These are phyloP conservation scores for Erpornis zantholeuca DNA, from an alignment of 2,113 vertebrate species.

Conservation along the genomic window DNA sequence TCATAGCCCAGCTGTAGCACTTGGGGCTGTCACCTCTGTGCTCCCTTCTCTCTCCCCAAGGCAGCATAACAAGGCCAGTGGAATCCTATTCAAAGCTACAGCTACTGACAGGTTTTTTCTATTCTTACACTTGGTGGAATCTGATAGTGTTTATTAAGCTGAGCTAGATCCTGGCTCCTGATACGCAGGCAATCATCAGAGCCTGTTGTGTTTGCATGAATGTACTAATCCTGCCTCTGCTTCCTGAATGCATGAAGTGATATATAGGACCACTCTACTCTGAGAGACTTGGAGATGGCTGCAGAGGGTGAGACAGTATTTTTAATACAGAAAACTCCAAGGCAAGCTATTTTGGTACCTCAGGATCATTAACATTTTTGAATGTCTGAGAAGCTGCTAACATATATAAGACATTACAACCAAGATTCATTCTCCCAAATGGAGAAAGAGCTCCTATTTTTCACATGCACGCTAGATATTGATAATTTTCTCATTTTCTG, in stretches of 20 bases:
- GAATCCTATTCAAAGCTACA: background rate
- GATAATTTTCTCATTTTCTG: conserved; percentile 62
- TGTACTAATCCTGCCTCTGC: background rate
- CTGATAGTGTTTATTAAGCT: conserved; percentile 19
- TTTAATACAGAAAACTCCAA: background rate
- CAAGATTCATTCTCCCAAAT: background rate
- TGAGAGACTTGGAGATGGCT: background rate
- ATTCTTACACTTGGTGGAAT: background rate
- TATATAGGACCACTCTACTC: background rate
- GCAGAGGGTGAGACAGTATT: background rate
- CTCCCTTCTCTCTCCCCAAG: background rate
- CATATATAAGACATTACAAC: conserved; percentile 5
- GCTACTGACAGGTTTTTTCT: background rate
- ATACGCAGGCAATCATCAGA: background rate
- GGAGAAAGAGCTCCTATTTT: conserved; percentile 24
- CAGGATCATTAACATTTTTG: background rate
- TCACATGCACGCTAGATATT: background rate
- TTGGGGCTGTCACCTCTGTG: background rate
- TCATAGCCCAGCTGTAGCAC: background rate
- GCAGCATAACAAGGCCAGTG: accelerated
- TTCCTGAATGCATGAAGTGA: background rate
- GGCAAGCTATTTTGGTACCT: conserved; percentile 3
- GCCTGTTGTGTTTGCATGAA: conserved; percentile 12
- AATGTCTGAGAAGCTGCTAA: conserved; percentile 21
- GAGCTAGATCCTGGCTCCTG: background rate